Evolutionary conservation across 2,888 invertebrate species (phyloP), one percentile per base, ranked within the genome.

Genomic region (Onthophagus sagittarius): DNA sequence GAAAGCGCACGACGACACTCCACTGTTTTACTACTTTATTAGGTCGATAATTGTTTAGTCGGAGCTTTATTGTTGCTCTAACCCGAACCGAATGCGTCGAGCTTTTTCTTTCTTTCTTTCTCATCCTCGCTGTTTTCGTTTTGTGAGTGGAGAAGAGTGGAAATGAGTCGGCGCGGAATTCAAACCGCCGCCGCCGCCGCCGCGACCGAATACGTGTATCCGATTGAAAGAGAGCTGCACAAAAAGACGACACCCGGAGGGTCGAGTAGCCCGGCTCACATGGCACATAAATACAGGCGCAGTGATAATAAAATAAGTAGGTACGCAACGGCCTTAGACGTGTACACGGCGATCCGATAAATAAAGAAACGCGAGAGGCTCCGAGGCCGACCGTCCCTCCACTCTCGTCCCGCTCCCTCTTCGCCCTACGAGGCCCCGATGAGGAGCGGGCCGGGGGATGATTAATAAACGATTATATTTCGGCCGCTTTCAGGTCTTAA

Each of bases 311-410:
- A 80, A 79, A 78, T 78, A 77, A 79, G 79, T 78, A 77, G 78
- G 78, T 77, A 77, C 72, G 76, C 76, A 73, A 67, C 71, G 74
- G 72, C 71, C 73, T 70, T 72, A 78, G 78, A 79, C 77, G 75
- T 73, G 77, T 78, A 79, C 79, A 80, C 77, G 78, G 79, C 78
- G 78, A 78, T 79, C 79, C 79, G 76, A 79, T 78, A 78, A 79
- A 67, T 67, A 67, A 67, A 67, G 67, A 67, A 67, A 23, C 31
- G 67, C 67, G 67, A 67, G 67, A 23, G 67, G 67, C 31, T n/a
- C 15, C 31, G 32, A 23, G 23, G 9, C 31, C 64, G 23, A 64
- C 15, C n/a, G 23, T 23, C 23, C 23, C 23, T 3, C 23, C 23
- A 3, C 23, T 23, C n/a, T 23, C 7, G n/a, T n/a, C n/a, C n/a